phyloP scores from a whole-genome alignment of 2,888 invertebrate species.

The Ectobius pallidus region DNA sequence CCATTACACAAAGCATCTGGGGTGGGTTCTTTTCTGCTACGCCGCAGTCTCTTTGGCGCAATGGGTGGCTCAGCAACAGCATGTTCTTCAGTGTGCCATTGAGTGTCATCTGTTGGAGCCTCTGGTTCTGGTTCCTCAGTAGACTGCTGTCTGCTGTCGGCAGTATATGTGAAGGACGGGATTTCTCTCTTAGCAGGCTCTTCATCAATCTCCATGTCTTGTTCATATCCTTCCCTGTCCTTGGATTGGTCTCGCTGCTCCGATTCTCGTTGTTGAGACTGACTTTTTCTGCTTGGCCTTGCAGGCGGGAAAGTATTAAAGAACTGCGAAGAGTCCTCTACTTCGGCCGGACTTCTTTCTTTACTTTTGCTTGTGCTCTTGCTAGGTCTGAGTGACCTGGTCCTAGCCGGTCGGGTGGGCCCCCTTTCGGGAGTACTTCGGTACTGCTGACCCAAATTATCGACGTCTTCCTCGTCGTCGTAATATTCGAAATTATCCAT shows the following conservation, averaged over 20 bases:
- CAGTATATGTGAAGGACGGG: background rate
- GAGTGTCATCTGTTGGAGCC: background rate
- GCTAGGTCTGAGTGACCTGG: conserved; percentile 40
- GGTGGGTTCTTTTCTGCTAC: conserved; percentile 47
- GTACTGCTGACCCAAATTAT: conserved; percentile 36
- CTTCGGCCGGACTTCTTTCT: conserved; percentile 34
- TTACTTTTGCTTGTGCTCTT: conserved; percentile 38
- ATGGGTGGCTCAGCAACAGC: conserved; percentile 50
- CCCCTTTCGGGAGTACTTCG: conserved; percentile 41
- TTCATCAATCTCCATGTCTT: conserved; percentile 12
- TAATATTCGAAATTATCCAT: conserved; percentile 57
- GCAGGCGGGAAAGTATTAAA: conserved; percentile 42
- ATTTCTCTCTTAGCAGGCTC: background rate
- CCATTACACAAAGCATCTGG: conserved; percentile 37
- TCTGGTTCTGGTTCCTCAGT: background rate
- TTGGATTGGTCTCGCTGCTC: conserved; percentile 33
- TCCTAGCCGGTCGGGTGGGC: conserved; percentile 41
- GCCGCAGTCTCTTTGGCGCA: conserved; percentile 51
- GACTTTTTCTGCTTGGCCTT: conserved; percentile 38
- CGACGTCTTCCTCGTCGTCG: conserved; percentile 45
- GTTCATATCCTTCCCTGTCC: background rate
- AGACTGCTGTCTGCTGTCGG: background rate
- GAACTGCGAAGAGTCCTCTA: conserved; percentile 24
- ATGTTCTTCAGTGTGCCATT: conserved; percentile 43
- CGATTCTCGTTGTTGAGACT: conserved; percentile 39